Percentiles rank a stretch among this genome's conserved stretches.
These are phyloP conservation scores for Timema cristinae DNA, from an alignment of 2,888 invertebrate species.

Conservation along the genomic window DNA sequence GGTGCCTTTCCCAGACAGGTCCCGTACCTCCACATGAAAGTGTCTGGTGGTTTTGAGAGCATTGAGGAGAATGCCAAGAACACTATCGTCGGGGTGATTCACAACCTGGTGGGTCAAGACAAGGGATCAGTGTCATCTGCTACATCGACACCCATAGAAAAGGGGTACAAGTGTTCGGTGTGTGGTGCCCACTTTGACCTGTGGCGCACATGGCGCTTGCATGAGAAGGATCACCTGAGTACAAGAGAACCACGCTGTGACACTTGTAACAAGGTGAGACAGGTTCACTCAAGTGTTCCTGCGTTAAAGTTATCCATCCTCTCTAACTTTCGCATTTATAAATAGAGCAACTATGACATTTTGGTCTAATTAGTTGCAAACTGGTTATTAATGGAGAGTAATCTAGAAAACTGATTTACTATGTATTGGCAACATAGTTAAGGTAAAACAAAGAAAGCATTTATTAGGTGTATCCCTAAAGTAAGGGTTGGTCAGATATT, in stretches of 20 bases:
- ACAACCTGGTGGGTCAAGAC: not conserved
- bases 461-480: no score
- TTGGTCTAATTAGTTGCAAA: no score
- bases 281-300: no score
- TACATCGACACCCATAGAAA: not conserved
- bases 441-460: no score
- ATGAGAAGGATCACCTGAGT: not conserved
- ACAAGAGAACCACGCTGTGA: not conserved
- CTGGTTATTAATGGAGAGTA: no score
- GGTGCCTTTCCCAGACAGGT: not conserved
- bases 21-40: constrained; percentile 4
- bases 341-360: no score
- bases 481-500: no score
- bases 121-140: not conserved
- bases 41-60: not conserved
- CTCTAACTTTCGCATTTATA: no score
- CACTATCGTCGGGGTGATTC: not conserved
- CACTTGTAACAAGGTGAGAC: not conserved
- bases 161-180: not conserved
- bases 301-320: no score
- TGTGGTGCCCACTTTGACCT: not conserved
- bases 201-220: constrained; percentile 2
- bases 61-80: constrained; percentile 3
- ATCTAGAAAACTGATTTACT: no score
- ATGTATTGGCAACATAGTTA: no score